Evolutionary conservation across 2,113 vertebrate species (phyloP).

Genomic region (Paratilapia polleni): DNA sequence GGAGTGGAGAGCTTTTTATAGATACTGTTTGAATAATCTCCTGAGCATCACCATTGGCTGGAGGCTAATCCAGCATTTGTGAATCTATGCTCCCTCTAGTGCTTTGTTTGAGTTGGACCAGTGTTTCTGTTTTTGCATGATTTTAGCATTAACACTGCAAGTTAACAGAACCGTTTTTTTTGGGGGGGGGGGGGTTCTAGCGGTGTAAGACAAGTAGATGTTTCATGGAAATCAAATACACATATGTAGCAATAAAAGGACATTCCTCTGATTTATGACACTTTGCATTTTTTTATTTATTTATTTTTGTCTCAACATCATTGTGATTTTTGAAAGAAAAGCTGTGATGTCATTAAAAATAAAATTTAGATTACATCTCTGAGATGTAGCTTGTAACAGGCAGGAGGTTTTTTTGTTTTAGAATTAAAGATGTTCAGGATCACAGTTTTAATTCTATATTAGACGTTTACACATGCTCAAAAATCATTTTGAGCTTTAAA

Average conservation of each 20-base stretch:
- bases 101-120: background rate
- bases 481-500: background rate
- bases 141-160: background rate
- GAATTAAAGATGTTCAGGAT: too few relatives aligned
- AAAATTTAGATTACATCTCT: too few relatives aligned
- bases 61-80: slow-evolving; percentile 59
- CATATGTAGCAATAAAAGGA: too few relatives aligned
- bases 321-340: too few relatives aligned
- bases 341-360: too few relatives aligned
- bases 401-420: too few relatives aligned
- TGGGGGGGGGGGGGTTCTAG: background rate
- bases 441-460: too few relatives aligned
- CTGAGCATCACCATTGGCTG: slow-evolving; percentile 62
- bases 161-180: background rate
- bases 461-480: too few relatives aligned
- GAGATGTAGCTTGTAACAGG: too few relatives aligned
- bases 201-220: background rate
- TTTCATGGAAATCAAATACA: background rate
- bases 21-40: slow-evolving; percentile 67
- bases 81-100: slow-evolving; percentile 36
- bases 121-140: background rate
- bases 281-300: too few relatives aligned
- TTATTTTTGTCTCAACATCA: too few relatives aligned
- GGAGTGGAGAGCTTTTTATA: slow-evolving; percentile 65
- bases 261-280: too few relatives aligned